Base-by-base conservation (phyloP, 2,888 invertebrate species). In the Pristionchus entomophagus region DNA sequence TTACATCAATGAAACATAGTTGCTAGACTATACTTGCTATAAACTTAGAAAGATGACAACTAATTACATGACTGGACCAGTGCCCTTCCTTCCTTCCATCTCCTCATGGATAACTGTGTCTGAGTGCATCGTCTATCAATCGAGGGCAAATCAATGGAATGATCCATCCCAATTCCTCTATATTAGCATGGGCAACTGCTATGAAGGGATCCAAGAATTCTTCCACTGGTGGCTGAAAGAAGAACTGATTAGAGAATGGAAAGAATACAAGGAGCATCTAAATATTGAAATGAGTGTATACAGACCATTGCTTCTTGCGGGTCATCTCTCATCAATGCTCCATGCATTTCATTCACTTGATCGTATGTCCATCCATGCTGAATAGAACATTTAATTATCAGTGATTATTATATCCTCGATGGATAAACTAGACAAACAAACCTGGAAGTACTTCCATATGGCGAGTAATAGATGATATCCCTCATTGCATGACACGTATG, bases 371-470 rank as follows among this genome's bases (percentile, higher is more conserved):
- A 17, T 32, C 29, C 35, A n/a, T 22, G 22, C 81, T 81, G n/a
- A 41, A 81, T n/a, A n/a, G n/a, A n/a, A n/a, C n/a, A n/a, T n/a
- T n/a, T n/a, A n/a, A n/a, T n/a, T n/a, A n/a, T n/a, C n/a, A n/a
- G n/a, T n/a, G n/a, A n/a, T n/a, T n/a, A n/a, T n/a, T n/a, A n/a
- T 22, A 38, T 41, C 17, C 29, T 69, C 69, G 17, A 17, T n/a
- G 69, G 4, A 5, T 35, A 22, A 22, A 41, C 0, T 38, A 19
- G 6, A 5, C 22, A 38, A 38, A 22, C 22, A 17, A 17, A 84
- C 84, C 84, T 84, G 69, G 73, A 84, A 84, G 41, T 73, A 84
- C 73, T 73, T 73, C 84, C 84, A 84, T 22, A 73, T 53, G 22
- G 73, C 29, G 1, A 38, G 38, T 17, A 84, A 32, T 17, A 84